These are phyloP conservation scores for Lutraria rhynchaena DNA, from an alignment of 1,140 invertebrate genomes.

Conservation along the genomic window DNA sequence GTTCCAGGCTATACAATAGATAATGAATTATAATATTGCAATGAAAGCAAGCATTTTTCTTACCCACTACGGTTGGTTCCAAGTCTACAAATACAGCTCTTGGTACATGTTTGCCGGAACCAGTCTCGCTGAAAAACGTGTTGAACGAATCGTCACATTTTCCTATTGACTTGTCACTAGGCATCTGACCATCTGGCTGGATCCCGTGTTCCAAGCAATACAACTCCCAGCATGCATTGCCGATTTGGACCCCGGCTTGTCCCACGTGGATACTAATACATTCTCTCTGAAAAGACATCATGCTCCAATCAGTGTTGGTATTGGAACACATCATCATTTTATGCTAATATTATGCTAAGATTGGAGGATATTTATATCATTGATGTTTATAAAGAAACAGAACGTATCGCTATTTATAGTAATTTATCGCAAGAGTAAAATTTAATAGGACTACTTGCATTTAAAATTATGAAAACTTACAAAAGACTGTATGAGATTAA, in stretches of 20 bases:
- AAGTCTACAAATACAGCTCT: constrained; percentile 92
- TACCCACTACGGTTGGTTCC: constrained; percentile 89
- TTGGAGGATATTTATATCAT: too few relatives aligned
- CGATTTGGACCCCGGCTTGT: too few relatives aligned
- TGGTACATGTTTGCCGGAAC: too few relatives aligned
- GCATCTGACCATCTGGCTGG: too few relatives aligned
- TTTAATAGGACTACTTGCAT: neutral
- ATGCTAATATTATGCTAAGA: too few relatives aligned
- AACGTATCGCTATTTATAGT: neutral
- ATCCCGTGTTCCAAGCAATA: too few relatives aligned
- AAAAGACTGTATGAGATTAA: too few relatives aligned
- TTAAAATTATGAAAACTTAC: neutral
- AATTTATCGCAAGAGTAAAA: too few relatives aligned
- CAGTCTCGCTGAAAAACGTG: too few relatives aligned
- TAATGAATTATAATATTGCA: neutral
- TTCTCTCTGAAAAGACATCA: constrained; percentile 84
- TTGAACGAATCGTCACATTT: constrained; percentile 92
- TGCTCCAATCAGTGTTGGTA: neutral
- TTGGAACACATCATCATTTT: neutral
- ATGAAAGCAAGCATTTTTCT: constrained; percentile 2
- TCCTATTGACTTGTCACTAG: constrained; percentile 72
- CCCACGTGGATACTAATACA: constrained; percentile 93
- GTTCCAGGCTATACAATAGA: neutral
- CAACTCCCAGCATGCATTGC: too few relatives aligned
- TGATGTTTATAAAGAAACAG: neutral